Base-by-base conservation (phyloP, 2,888 invertebrate species). In the Agonopterix alstromeriana region DNA sequence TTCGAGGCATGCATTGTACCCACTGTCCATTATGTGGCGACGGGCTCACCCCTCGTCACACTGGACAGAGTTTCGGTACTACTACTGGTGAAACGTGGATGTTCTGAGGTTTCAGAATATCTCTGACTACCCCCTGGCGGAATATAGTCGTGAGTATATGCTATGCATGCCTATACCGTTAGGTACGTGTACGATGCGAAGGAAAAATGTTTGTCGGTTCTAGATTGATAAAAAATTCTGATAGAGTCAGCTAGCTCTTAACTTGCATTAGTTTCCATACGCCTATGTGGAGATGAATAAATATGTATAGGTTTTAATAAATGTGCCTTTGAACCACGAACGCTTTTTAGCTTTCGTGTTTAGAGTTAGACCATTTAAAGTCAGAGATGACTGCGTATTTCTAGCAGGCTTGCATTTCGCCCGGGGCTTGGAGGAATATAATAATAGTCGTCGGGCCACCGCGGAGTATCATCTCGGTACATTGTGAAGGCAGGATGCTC, bases 401-500 rank as follows among this genome's bases (percentile, higher is more conserved):
- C 11, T 73, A 79, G 82, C 80, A 83, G 77, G 75, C 73, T 77
- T 71, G 78, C 79, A 75, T 73, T 58, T 58, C 54, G 80, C 81
- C 82, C 72, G 56, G 59, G 58, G 70, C 71, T 70, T 69, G 77
- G 73, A 68, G 70, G 75, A 77, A 83, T 85, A 85, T 82, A 82
- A 85, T 85, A 85, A 85, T 80, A 80, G 78, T 80, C 72, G 82
- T 75, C 74, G 75, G 74, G 77, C 67, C 72, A 72, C 77, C 72
- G 71, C 76, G 73, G 75, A 80, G 77, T 83, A 82, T 78, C 81
- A 82, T 81, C 82, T 81, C 77, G 61, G 81, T 80, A 85, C 81
- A 86, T 85, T 86, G 84, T 85, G 83, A 77, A 68, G 72, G 77
- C 86, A 83, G 86, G 86, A 87, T 82, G 86, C 86, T 87, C 86